Conservation (phyloP, 2,797 vertebrate species). For the Acrossocheilus fasciatus region DNA sequence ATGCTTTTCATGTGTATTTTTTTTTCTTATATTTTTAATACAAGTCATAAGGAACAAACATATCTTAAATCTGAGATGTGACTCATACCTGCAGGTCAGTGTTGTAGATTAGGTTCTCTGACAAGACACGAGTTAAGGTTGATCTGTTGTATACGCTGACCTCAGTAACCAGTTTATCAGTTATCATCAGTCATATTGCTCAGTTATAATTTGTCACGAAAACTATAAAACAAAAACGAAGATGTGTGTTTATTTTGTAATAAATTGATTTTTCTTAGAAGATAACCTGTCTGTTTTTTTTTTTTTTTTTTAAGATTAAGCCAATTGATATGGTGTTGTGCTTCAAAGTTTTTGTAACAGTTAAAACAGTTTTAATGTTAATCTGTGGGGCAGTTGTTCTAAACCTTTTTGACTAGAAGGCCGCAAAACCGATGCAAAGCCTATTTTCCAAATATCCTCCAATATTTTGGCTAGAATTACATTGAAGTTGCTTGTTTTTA, state of each 20-base stretch:
- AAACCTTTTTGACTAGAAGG: neutral
- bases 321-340: neutral
- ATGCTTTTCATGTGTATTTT: neutral
- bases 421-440: neutral
- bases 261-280: conserved; percentile 20
- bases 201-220: neutral
- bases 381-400: neutral
- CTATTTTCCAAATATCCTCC: neutral
- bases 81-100: neutral
- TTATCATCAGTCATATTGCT: conserved; percentile 14
- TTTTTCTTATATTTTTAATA: conserved; percentile 14
- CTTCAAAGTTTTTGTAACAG: neutral
- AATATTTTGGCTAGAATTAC: neutral
- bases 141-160: neutral
- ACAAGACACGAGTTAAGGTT: neutral
- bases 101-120: conserved; percentile 6
- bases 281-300: neutral
- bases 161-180: neutral
- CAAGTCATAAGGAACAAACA: neutral
- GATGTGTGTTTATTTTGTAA: conserved; percentile 25
- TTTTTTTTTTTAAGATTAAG: neutral
- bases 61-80: neutral
- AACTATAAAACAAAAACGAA: neutral
- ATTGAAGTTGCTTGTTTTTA: neutral
- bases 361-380: neutral